phyloP scores from a whole-genome alignment of 2,888 invertebrate genomes.

The Polyploca ridens region DNA sequence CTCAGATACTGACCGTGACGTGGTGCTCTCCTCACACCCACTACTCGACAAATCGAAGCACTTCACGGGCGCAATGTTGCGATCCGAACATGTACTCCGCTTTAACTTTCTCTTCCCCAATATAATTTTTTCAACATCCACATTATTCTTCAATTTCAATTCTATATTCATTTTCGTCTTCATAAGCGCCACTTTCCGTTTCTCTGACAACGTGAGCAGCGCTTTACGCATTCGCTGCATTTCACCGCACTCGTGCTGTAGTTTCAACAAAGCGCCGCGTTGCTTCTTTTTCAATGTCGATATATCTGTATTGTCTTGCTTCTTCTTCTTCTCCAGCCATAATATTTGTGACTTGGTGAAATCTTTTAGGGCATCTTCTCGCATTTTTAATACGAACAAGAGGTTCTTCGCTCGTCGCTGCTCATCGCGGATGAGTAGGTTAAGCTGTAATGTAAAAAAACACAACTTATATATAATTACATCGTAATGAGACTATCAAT shows the following conservation, averaged over 20 bases:
- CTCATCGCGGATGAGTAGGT: slow-evolving; percentile 81
- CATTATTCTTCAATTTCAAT: slow-evolving; percentile 65
- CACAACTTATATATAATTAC: slow-evolving; percentile 9
- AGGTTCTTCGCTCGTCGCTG: slow-evolving; percentile 78
- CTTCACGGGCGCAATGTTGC: slow-evolving; percentile 65
- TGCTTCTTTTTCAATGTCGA: slow-evolving; percentile 87
- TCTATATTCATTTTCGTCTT: slow-evolving; percentile 78
- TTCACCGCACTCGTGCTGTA: slow-evolving; percentile 88
- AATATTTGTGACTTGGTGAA: slow-evolving; percentile 80
- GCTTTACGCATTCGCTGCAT: slow-evolving; percentile 85
- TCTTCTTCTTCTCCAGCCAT: slow-evolving; percentile 78
- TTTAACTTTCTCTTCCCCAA: slow-evolving; percentile 71
- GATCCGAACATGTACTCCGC: slow-evolving; percentile 51
- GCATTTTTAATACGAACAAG: slow-evolving; percentile 75
- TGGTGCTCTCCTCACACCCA: slow-evolving; percentile 68
- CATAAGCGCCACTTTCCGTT: slow-evolving; percentile 72
- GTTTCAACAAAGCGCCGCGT: slow-evolving; percentile 85
- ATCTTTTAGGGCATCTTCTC: slow-evolving; percentile 78
- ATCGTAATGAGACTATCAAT: not conserved
- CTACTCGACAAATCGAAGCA: slow-evolving; percentile 78
- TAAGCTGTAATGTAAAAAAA: slow-evolving; percentile 64
- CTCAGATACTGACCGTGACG: slow-evolving; percentile 42
- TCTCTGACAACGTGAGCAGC: slow-evolving; percentile 70
- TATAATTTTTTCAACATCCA: slow-evolving; percentile 68
- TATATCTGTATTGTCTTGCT: slow-evolving; percentile 74